Base-by-base conservation (phyloP, 92 coral and sea anemone genomes). In the Phenganax marumi region DNA sequence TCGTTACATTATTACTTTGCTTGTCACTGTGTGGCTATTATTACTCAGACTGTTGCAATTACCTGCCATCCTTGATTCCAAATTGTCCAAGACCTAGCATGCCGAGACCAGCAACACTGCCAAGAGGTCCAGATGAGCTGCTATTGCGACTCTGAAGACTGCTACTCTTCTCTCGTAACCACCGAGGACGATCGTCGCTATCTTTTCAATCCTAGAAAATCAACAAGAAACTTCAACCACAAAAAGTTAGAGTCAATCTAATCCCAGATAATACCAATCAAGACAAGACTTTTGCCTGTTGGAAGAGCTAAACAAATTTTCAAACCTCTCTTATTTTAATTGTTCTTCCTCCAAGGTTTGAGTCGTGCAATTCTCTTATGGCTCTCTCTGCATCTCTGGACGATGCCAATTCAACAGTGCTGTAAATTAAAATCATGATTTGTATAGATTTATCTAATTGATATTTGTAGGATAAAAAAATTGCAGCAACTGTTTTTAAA, bases 321-420 rank as follows among this genome's bases (percentile, higher is more conserved):
- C 63, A 3, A 76, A 92, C 97, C 91, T 94, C 97, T 85, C 98
- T 85, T 52, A 93, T 87, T 64, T 89, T 92, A 8, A 94, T 80
- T 23, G 90, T 55, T 50, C 98, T 77, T 66, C 98, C 98, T 52
- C 73, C 70, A 64, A 89, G 92, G 19, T 94, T 94, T 61, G 90
- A 89, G 22, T 91, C 92, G 63, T 92, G 90, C 24, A 83, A 85
- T 14, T 92, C 94, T 24, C 73, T 86, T 78, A 94, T 94, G 5
- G 97, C 97, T 61, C 88, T 92, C 76, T 90, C 87, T 16, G 95
- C 97, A 87, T 90, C 95, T 57, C 92, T 95, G 25, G 83, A 87
- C 55, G 84, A 68, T 19, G 74, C 80, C 60, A 92, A 94, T 82
- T 94, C 97, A 22, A 94, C 98, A 87, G 88, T 86, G 68, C 98